phyloP scores from a whole-genome alignment of 2,888 invertebrate species.

The Dione vanillae region DNA sequence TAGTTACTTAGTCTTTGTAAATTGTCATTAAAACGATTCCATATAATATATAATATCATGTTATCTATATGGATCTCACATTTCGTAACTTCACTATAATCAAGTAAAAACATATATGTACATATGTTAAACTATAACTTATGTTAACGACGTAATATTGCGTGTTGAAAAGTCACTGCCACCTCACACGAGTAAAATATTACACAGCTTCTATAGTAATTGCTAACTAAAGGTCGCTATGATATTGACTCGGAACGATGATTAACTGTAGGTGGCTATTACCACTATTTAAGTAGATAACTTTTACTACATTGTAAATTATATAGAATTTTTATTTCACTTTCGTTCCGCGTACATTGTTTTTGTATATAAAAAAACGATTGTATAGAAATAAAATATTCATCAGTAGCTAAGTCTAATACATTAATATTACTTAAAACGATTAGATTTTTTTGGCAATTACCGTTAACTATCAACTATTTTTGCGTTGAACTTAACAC shows the following conservation, averaged over 20 bases:
- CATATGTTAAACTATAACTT: conserved; percentile 4
- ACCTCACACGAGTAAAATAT: conserved; percentile 2
- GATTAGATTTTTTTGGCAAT: background rate
- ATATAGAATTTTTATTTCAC: too few relatives aligned
- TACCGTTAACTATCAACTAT: background rate
- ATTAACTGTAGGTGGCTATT: background rate
- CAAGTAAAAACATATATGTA: conserved; percentile 6
- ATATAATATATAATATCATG: conserved; percentile 3
- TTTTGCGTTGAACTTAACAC: background rate
- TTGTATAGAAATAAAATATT: too few relatives aligned
- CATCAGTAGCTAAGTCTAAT: too few relatives aligned
- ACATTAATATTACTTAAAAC: background rate
- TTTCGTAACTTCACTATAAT: background rate
- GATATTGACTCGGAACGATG: background rate
- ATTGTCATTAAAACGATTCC: too few relatives aligned
- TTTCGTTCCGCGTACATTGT: too few relatives aligned
- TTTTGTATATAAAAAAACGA: too few relatives aligned
- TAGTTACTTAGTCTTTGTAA: too few relatives aligned
- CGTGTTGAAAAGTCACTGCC: conserved; percentile 13
- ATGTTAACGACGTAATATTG: conserved; percentile 10
- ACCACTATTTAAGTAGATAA: too few relatives aligned
- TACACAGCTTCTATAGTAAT: background rate
- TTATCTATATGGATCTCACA: background rate
- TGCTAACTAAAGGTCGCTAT: background rate
- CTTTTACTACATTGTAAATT: too few relatives aligned